Evolutionary conservation across 1,140 invertebrate species (phyloP), one percentile per base, ranked within the genome.

Genomic region (Saxidomus purpurata): DNA sequence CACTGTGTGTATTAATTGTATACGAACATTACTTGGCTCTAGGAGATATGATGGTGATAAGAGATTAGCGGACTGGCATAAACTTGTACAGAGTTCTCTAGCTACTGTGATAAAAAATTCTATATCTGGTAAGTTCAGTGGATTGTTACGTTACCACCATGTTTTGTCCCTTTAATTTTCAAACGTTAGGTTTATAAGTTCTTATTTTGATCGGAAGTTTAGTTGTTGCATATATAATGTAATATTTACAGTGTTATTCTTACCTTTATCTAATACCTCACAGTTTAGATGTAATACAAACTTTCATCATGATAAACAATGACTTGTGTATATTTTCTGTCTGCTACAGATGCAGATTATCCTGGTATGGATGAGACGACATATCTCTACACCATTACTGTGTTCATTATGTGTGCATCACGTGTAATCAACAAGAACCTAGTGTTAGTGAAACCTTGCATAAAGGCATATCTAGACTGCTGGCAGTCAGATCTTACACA

Each of bases 401-500:
- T 99, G 2, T 98, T 99, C 93, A 97, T 99, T 71, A 97, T 98
- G 11, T 97, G 98, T 92, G 97, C 98, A 17, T 97, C 98, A 0
- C 96, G 97, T 6, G 96, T 97, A 88, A 97, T 98, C 15, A 97
- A 98, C 15, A 96, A 97, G 49, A 97, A 97, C 13, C 97, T 97
- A 1, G 98, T 98, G 93, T 95, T 99, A 40, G 98, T 98, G 94
- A 98, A 98, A 96, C 98, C 98, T 1, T 98, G 98, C 93, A 98
- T 99, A 90, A 99, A 99, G 96, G 97, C 99, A 91, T 98, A 99
- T 94, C 97, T 98, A 74, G 98, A 98, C 91, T 98, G 98, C 92
- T 97, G 99, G 89, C 97, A 98, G 93, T 98, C 97, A 22, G 95
- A 97, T 13, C 97, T 97, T 95, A 96, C 97, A 52, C 96, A 97